Evolutionary conservation across 2,113 vertebrate species (phyloP).

Genomic region (Melospiza georgiana): DNA sequence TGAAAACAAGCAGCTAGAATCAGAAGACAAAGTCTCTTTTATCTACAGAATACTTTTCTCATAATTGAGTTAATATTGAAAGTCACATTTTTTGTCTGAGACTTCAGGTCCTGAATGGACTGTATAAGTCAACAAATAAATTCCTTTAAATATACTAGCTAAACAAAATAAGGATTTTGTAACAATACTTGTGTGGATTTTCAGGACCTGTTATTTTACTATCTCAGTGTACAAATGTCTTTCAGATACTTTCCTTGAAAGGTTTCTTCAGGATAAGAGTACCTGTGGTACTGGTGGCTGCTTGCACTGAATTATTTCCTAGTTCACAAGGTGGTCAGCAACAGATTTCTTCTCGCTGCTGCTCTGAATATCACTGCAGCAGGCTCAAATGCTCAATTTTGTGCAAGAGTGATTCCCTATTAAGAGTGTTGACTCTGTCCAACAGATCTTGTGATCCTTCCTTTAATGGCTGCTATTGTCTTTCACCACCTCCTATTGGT

Average conservation of each 20-base stretch:
- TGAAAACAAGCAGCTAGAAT: not conserved
- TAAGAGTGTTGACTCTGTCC: slow-evolving; percentile 26
- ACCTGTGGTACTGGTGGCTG: not conserved
- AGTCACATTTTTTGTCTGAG: not conserved
- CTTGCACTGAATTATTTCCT: not conserved
- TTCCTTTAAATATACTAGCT: not conserved
- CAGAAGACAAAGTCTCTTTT: not conserved
- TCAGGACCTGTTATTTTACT: not conserved
- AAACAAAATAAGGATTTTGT: not conserved
- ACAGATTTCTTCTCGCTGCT: not conserved
- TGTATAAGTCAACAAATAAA: not conserved
- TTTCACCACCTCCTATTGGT: slow-evolving; percentile 42
- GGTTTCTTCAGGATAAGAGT: not conserved
- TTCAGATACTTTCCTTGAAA: not conserved
- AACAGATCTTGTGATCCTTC: slow-evolving; percentile 44
- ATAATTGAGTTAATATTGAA: not conserved
- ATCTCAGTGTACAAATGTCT: not conserved
- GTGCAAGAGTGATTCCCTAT: slow-evolving; percentile 11
- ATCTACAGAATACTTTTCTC: not conserved
- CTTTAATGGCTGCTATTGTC: slow-evolving; percentile 13
- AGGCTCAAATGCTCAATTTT: not conserved
- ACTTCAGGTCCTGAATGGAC: not conserved
- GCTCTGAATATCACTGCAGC: not conserved
- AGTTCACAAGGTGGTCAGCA: not conserved
- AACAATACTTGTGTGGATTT: not conserved